Conservation (phyloP, 23 tunicate species). For the Oikopleura vanhoeffeni region DNA sequence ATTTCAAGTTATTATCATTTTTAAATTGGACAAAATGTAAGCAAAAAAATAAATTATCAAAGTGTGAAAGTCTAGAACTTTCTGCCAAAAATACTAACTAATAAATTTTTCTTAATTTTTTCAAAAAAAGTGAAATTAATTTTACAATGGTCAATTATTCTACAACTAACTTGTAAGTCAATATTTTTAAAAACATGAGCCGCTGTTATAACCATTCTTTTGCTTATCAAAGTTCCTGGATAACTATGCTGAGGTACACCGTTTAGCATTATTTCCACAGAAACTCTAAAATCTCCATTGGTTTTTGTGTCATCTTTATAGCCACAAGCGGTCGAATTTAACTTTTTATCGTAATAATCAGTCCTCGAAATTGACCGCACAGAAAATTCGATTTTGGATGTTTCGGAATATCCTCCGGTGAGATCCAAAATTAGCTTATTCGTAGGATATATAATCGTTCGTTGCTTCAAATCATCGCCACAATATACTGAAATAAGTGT, state of each 20-base stretch:
- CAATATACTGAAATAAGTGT: not conserved
- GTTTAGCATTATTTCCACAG: too few species aligned
- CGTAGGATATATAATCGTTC: not conserved
- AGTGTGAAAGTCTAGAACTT: too few species aligned
- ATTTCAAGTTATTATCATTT: too few species aligned
- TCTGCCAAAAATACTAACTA: too few species aligned
- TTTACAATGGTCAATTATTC: too few species aligned
- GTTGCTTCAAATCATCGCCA: not conserved
- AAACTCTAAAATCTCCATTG: too few species aligned
- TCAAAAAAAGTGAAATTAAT: too few species aligned
- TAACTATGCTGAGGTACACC: too few species aligned
- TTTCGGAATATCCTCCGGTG: not conserved
- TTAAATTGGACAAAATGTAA: too few species aligned
- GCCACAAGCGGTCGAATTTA: not conserved
- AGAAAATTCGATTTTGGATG: not conserved
- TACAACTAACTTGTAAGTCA: not conserved
- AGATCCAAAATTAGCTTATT: not conserved
- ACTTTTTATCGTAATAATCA: not conserved
- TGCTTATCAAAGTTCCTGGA: not conserved
- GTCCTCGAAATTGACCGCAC: not conserved
- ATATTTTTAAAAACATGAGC: not conserved
- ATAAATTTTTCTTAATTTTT: too few species aligned
- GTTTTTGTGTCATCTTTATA: too few species aligned
- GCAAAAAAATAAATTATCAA: too few species aligned
- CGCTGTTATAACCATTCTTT: not conserved